Evolutionary conservation across 2,113 vertebrate genomes (phyloP).

Genomic region (Protomyctophum bolini): DNA sequence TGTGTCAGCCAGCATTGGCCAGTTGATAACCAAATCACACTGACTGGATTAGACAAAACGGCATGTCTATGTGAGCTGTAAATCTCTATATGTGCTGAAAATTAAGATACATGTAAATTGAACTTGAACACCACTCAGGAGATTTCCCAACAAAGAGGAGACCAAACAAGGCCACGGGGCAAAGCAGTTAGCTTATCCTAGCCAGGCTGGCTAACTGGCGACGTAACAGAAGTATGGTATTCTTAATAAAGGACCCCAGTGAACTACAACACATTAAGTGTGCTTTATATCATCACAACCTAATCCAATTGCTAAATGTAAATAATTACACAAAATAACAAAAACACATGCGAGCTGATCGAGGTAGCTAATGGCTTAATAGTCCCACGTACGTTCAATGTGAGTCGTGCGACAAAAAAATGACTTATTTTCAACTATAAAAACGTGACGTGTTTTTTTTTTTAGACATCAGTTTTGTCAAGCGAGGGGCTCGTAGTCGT

Average conservation of each 20-base stretch:
- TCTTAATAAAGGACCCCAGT: not conserved
- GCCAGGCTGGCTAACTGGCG: constrained; percentile 29
- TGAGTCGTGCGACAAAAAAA: too few species aligned
- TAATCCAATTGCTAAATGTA: too few species aligned
- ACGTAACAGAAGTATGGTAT: not conserved
- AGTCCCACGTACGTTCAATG: too few species aligned
- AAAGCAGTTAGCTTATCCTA: not conserved
- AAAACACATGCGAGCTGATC: too few species aligned
- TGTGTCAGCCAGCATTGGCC: constrained; percentile 10
- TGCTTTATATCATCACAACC: too few species aligned
- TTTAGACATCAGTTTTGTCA: too few species aligned
- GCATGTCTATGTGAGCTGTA: not conserved
- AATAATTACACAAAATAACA: too few species aligned
- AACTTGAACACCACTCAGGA: not conserved
- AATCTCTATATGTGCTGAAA: not conserved
- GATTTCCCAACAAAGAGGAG: constrained; percentile 52
- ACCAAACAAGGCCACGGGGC: constrained; percentile 49
- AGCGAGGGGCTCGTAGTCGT: too few species aligned
- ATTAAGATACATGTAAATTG: not conserved
- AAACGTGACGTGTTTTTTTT: too few species aligned
- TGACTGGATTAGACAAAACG: not conserved
- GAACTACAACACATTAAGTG: too few species aligned
- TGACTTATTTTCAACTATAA: too few species aligned
- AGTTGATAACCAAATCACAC: not conserved
- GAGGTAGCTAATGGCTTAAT: too few species aligned